These are phyloP conservation scores for Schrankia costaestrigalis DNA, from an alignment of 2,888 invertebrate species.

Conservation along the genomic window DNA sequence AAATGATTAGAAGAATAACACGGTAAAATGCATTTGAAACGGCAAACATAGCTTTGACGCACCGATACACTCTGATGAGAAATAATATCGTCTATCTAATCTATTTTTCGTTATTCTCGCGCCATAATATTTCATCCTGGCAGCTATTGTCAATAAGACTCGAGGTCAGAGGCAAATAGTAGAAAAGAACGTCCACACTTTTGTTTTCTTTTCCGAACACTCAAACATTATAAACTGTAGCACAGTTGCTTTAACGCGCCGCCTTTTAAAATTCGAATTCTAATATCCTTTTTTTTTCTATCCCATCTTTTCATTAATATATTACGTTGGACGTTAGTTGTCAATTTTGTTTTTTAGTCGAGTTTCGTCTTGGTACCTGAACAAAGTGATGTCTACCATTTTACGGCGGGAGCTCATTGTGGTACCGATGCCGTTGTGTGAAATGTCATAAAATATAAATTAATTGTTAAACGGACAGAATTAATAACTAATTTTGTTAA, in stretches of 20 bases:
- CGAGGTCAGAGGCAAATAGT: slow-evolving; percentile 78
- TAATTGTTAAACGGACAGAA: slow-evolving; percentile 31
- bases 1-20: slow-evolving; percentile 62
- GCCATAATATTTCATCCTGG: slow-evolving; percentile 79
- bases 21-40: slow-evolving; percentile 48
- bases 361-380: slow-evolving; percentile 51
- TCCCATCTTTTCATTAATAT: slow-evolving; percentile 77
- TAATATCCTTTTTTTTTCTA: slow-evolving; percentile 63
- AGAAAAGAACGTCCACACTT: slow-evolving; percentile 68
- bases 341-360: slow-evolving; percentile 58
- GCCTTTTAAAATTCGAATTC: slow-evolving; percentile 72
- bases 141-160: slow-evolving; percentile 77
- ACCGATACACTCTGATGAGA: slow-evolving; percentile 43
- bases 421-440: slow-evolving; percentile 38
- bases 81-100: slow-evolving; percentile 74
- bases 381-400: slow-evolving; percentile 50
- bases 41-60: slow-evolving; percentile 57
- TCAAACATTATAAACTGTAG: slow-evolving; percentile 73
- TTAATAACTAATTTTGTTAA: slow-evolving; percentile 25
- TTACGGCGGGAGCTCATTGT: slow-evolving; percentile 54
- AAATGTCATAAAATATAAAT: slow-evolving; percentile 45
- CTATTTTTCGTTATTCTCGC: slow-evolving; percentile 74
- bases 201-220: slow-evolving; percentile 73
- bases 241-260: slow-evolving; percentile 70
- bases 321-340: slow-evolving; percentile 67